Percentiles rank a stretch among this genome's conserved stretches.
Conservation (phyloP, 2,113 vertebrate genomes). For the Uria aalge region DNA sequence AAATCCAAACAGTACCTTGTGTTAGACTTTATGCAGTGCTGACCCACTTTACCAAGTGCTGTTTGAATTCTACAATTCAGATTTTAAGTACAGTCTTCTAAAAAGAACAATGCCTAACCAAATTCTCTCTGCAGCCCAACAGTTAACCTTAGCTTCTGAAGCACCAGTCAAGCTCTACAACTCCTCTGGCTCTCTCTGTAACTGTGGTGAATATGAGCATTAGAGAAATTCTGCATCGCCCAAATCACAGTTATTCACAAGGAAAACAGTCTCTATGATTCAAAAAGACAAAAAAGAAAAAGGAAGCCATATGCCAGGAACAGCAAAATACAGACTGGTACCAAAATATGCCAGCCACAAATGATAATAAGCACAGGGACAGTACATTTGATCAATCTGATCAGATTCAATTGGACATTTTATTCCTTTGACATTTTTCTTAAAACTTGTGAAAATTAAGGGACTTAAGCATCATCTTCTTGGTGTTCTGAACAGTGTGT, state of each 20-base stretch:
- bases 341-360: background rate
- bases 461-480: background rate
- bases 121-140: background rate
- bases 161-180: background rate
- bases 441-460: conserved; percentile 1
- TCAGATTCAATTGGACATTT: background rate
- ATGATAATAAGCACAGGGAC: background rate
- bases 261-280: background rate
- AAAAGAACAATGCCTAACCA: background rate
- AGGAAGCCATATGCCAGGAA: background rate
- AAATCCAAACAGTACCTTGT: background rate
- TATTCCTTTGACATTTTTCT: conserved; percentile 8
- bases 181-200: background rate
- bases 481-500: conserved; percentile 5
- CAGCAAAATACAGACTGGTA: background rate
- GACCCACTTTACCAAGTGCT: background rate
- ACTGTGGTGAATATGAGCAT: background rate
- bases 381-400: background rate
- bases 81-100: background rate
- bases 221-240: background rate
- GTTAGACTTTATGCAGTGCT: background rate
- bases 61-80: background rate
- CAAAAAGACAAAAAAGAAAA: background rate
- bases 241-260: background rate
- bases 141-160: background rate